phyloP scores from a whole-genome alignment of 1,140 invertebrate genomes.

The Neodiprion fabricii region DNA sequence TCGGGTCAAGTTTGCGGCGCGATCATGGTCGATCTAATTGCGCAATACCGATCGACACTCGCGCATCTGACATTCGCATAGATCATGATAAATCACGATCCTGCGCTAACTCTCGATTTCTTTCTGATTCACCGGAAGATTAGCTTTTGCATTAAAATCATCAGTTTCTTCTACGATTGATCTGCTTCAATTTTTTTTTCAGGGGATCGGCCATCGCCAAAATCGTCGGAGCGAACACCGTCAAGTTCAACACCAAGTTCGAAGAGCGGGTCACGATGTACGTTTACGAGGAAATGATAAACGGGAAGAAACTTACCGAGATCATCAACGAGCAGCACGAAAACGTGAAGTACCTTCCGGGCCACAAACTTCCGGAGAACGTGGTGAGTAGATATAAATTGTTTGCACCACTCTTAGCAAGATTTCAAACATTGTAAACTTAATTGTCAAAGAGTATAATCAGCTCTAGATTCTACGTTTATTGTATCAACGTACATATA shows the following conservation, averaged over 20 bases:
- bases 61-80: too few species aligned
- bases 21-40: too few species aligned
- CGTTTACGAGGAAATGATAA: conserved; percentile 78
- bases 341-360: conserved; percentile 82
- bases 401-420: not conserved
- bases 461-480: not conserved
- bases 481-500: too few species aligned
- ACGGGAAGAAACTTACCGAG: conserved; percentile 77
- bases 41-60: too few species aligned
- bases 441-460: not conserved
- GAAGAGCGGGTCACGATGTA: conserved; percentile 74
- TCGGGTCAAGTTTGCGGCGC: not conserved
- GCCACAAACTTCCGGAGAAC: conserved; percentile 70
- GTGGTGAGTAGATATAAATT: conserved; percentile 57
- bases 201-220: conserved; percentile 85
- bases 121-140: too few species aligned
- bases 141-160: too few species aligned
- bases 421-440: not conserved
- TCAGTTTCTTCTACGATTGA: not conserved
- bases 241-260: conserved; percentile 67
- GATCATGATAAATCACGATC: too few species aligned
- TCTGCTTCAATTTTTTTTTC: conserved; percentile 30
- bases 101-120: too few species aligned
- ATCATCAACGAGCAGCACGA: conserved; percentile 82
- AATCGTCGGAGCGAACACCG: conserved; percentile 76